Base-by-base conservation (phyloP, 2,113 vertebrate species). In the Argyrosomus japonicus region DNA sequence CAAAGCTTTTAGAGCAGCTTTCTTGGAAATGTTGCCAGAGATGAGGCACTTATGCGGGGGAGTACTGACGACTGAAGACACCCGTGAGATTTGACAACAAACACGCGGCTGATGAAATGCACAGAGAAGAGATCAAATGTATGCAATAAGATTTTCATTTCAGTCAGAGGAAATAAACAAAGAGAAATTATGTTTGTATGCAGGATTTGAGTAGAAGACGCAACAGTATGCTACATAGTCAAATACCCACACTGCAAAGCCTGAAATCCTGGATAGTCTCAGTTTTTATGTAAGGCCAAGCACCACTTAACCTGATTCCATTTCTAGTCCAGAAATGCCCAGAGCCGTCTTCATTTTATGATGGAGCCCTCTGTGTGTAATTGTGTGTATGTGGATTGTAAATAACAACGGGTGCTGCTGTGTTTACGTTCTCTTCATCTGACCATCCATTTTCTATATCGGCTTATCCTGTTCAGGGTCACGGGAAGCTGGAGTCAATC, bases 361-460 rank as follows among this genome's bases (percentile, higher is more conserved):
- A 48, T 48, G 8, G 10, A 43, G 25, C 27, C 11, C 18, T 60
- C 25, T 23, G 61, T 45, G 61, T 82, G 5, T 53, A 53, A 50
- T n/a, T 25, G 32, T 27, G 1, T 51, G 8, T 36, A 18, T 61
- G 21, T 36, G 54, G 15, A 7, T 27, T 75, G 32, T 74, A 18
- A 45, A 17, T 48, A 29, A 74, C 40, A 36, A 17, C 12, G 10
- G 12, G 12, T 75, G 45, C 25, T 75, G 45, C 25, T 63, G 64
- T 78, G 68, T 81, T 78, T 81, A 80, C 54, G 21, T 72, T 75
- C 11, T 69, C 32, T 79, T 75, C 23, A 81, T 81, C 58, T 69
- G 25, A 75, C 63, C 73, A 50, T 77, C 48, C 25, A 85, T 84
- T 88, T 79, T 80, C 50, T 80, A 71, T 73, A 86, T 84, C 75